phyloP scores from a whole-genome alignment of 2,113 vertebrate genomes.

The Atherinomorus stipes region DNA sequence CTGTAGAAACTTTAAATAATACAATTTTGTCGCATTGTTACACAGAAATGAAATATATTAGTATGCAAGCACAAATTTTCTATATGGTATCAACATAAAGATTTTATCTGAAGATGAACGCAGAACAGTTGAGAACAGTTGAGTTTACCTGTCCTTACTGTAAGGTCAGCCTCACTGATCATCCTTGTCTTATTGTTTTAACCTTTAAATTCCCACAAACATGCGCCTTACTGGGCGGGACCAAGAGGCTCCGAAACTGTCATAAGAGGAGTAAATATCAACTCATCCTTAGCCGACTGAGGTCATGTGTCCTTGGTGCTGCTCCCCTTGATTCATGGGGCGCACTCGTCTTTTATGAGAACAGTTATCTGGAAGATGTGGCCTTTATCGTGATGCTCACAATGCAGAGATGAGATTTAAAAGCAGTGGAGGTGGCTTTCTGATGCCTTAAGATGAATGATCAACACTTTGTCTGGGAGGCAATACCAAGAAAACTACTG shows the following conservation, averaged over 20 bases:
- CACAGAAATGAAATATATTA: no score
- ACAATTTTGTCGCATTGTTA: no score
- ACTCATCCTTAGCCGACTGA: constrained; percentile 60
- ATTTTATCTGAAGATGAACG: background rate
- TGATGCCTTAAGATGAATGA: constrained; percentile 52
- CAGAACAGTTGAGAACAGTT: background rate
- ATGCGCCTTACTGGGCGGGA: background rate
- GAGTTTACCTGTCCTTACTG: background rate
- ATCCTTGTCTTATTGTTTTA: constrained; percentile 12
- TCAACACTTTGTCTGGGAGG: constrained; percentile 21
- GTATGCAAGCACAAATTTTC: no score
- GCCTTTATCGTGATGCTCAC: constrained; percentile 54
- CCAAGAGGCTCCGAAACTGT: constrained; percentile 52
- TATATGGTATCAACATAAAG: no score
- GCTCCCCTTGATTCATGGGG: constrained; percentile 27
- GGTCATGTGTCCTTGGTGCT: constrained; percentile 60
- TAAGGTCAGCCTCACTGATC: background rate
- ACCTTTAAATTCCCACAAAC: constrained; percentile 15
- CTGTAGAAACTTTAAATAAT: no score
- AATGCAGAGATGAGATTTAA: constrained; percentile 56
- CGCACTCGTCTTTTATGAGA: constrained; percentile 48
- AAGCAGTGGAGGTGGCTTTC: constrained; percentile 34
- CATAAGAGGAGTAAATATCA: constrained; percentile 49
- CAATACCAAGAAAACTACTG: background rate
- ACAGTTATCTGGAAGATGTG: constrained; percentile 36